A percentile compares a stretch with the other conserved stretches of the same genome.
phyloP scores from a whole-genome alignment of 2,797 vertebrate genomes.

The Capromys pilorides region DNA sequence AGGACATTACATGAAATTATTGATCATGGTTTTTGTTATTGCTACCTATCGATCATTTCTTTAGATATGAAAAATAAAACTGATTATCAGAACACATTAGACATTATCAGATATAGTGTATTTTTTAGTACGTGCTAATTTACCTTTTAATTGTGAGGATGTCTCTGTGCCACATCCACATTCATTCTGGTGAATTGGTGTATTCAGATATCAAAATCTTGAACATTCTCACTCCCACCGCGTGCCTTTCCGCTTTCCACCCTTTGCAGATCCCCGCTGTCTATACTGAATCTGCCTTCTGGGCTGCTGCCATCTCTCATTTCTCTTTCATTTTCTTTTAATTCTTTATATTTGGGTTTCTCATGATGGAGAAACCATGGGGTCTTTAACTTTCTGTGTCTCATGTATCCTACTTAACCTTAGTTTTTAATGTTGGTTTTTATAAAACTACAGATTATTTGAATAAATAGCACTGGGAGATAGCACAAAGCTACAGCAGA shows the following conservation, averaged over 20 bases:
- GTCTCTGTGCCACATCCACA: neutral
- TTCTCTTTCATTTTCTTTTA: neutral
- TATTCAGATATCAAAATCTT: neutral
- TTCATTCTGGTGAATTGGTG: neutral
- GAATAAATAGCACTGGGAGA: neutral
- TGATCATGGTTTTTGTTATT: neutral
- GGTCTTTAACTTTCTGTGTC: neutral
- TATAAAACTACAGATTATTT: neutral
- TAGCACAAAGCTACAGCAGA: neutral
- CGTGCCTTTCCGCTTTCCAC: neutral
- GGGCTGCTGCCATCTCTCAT: neutral
- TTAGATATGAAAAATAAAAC: neutral
- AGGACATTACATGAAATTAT: neutral
- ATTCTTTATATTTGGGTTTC: neutral
- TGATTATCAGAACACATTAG: neutral
- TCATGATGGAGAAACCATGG: neutral
- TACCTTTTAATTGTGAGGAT: neutral
- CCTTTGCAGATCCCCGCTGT: neutral
- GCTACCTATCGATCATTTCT: neutral
- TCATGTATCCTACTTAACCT: neutral
- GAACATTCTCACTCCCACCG: neutral
- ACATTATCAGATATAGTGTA: neutral
- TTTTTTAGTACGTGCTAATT: neutral
- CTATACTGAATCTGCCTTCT: neutral
- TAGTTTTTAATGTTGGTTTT: conserved; percentile 10